Evolutionary conservation across 2,113 vertebrate genomes (phyloP), one percentile per base, ranked within the genome.

Genomic region (Shinisaurus crocodilurus): DNA sequence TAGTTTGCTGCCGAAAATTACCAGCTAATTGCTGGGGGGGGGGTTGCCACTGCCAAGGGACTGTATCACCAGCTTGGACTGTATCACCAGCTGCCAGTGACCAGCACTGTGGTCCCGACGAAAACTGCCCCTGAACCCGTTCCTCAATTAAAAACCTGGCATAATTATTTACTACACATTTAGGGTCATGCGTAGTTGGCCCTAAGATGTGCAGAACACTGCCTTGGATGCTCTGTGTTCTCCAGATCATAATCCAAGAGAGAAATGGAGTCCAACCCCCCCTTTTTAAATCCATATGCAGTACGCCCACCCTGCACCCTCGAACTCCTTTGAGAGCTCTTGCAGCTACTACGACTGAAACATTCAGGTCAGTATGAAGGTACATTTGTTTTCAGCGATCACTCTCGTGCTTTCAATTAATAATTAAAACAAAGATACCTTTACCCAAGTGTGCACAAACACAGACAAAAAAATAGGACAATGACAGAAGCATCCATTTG

Each of bases 331-430:
- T 84, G 87, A 70, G 88, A 86, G 60, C 60, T 63, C 92, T 79
- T 89, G 72, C 45, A 92, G 87, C 57, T 82, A 87, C 87, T 83
- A 87, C 82, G 86, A 90, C 87, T 89, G 94, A 94, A 87, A 91
- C 40, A 82, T 89, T 88, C 4, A 57, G 77, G 92, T 92, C 92
- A 75, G 88, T 72, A 86, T 81, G 92, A 87, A 4, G 85, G 86
- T 95, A 96, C 96, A 95, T 90, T 91, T 92, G 93, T 97, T 96
- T 97, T 93, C 92, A 97, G 93, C 94, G 95, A 97, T 90, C 92
- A 92, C 70, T 86, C 88, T 83, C 93, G 74, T 85, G 89, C 92
- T 96, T 96, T 90, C 90, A 92, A 97, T 96, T 97, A 97, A 97
- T 97, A 97, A 97, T 94, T 95, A 93, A 97, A 97, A 95, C 89